Evolutionary conservation across 2,113 vertebrate genomes (phyloP), one percentile per base, ranked within the genome.

Genomic region (Cacatua alba): DNA sequence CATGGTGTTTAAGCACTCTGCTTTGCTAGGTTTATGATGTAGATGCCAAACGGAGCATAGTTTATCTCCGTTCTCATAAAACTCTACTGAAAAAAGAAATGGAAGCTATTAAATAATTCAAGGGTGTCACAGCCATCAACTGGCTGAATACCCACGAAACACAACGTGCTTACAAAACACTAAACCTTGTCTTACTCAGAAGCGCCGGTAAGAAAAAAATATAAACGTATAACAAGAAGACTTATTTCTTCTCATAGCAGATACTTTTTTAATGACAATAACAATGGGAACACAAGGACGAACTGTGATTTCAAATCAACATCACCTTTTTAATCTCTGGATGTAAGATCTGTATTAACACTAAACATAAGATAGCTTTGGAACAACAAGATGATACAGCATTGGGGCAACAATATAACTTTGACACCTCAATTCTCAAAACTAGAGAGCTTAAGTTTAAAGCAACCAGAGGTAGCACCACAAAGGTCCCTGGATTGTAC

Each of bases 21-120:
- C 26, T 57, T 81, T 78, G 69, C 59, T 64, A 72, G 35, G 26
- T 59, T 55, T 64, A 8, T 13, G 29, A 88, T 75, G 80, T 39
- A 74, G 33, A 55, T 3, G 31, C 59, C 92, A 92, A 95, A 78
- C 79, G 65, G 76, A 92, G 86, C 64, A 88, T 21, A 84, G 77
- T 81, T 95, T 88, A 93, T 65, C 46, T 75, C 82, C 64, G 60
- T 90, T 75, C 72, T 93, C 76, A 81, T 62, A 97, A 92, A 97
- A 78, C 17, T 65, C 57, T 76, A 57, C 48, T 44, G 64, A 92
- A 83, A 77, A 94, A 76, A 82, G 24, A 94, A 95, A 92, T 78
- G 26, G 77, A 92, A 93, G 62, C 82, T 83, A 71, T 94, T 96
- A 96, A 94, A 90, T 94, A 94, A 96, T 94, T 95, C 82, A 96